Percentiles rank a stretch among this genome's conserved stretches.
Evolutionary conservation across 2,113 vertebrate genomes (phyloP).

Genomic region (Fukomys damarensis): DNA sequence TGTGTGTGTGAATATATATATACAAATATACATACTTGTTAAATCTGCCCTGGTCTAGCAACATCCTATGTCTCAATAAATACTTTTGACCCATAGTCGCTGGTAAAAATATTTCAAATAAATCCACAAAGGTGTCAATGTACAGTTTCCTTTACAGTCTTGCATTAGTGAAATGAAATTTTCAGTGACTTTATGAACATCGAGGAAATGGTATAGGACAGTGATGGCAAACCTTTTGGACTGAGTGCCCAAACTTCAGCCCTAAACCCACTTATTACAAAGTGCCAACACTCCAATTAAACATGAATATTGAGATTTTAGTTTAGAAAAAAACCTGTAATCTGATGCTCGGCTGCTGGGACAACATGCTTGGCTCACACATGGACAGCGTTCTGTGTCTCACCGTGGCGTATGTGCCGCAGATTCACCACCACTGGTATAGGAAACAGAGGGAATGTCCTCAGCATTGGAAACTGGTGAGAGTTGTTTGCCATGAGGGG

Average conservation of each 20-base stretch:
- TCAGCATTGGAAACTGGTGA: no score
- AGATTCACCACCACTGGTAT: not conserved
- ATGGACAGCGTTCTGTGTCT: not conserved
- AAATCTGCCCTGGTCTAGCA: not conserved
- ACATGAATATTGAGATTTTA: not conserved
- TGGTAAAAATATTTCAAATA: not conserved
- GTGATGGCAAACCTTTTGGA: not conserved
- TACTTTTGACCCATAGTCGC: not conserved
- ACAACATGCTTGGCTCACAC: not conserved
- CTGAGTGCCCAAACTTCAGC: not conserved
- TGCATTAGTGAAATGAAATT: not conserved
- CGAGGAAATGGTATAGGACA: not conserved
- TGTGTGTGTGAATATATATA: not conserved
- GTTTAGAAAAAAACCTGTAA: not conserved
- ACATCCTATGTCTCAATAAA: not conserved
- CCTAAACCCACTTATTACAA: not conserved
- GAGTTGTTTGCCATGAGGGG: no score
- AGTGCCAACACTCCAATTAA: not conserved
- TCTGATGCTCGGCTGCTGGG: not conserved
- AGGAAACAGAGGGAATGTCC: not conserved
- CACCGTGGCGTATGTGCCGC: not conserved
- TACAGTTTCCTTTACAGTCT: not conserved
- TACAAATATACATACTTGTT: not conserved
- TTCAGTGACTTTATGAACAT: not conserved
- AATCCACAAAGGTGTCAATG: not conserved